Percentiles rank a stretch among this genome's conserved stretches.
These are phyloP conservation scores for Herpetotheres cachinnans DNA, from an alignment of 2,113 vertebrate genomes.

Conservation along the genomic window DNA sequence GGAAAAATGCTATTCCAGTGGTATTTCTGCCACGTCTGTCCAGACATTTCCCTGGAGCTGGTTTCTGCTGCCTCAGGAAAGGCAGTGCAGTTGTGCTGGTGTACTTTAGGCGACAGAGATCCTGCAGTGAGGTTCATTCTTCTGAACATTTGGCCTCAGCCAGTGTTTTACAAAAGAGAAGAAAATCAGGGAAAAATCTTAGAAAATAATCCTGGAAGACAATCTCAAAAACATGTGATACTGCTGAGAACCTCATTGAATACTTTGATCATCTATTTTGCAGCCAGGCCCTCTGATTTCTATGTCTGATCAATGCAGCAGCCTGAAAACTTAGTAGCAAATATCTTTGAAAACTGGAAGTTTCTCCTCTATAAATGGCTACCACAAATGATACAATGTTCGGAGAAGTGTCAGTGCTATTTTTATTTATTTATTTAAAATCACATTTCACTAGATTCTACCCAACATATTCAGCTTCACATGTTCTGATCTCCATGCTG, in stretches of 20 bases:
- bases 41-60: neutral
- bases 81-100: neutral
- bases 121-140: neutral
- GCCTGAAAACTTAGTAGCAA: neutral
- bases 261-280: neutral
- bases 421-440: neutral
- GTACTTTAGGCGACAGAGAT: neutral
- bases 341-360: neutral
- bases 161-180: neutral
- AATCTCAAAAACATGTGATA: neutral
- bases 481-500: neutral
- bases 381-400: neutral
- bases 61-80: neutral
- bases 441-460: neutral
- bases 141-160: neutral
- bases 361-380: neutral
- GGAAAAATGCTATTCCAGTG: neutral
- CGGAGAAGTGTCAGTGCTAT: neutral
- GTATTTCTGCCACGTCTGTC: neutral
- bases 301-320: neutral
- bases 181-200: accelerated
- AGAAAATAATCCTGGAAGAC: neutral
- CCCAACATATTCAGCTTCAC: neutral
- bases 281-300: neutral
- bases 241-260: neutral